These are phyloP conservation scores for Catharus fuscescens DNA, from an alignment of 2,113 vertebrate genomes.

Conservation along the genomic window DNA sequence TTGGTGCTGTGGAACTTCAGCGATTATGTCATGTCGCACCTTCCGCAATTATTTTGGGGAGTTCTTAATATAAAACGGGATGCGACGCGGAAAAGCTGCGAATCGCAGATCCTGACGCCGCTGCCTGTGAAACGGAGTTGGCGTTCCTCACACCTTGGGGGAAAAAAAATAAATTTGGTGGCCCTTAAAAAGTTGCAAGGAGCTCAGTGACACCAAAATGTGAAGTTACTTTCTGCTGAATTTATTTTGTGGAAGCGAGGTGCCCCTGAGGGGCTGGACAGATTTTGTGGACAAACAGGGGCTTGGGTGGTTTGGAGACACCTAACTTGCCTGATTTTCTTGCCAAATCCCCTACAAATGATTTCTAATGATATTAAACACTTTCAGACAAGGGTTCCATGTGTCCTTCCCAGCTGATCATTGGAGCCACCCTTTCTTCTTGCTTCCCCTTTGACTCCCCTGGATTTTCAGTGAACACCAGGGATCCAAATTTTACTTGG, in stretches of 20 bases:
- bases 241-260: not conserved
- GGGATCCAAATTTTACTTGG: not conserved
- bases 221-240: not conserved
- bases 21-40: not conserved
- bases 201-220: not conserved
- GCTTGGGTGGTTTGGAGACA: not conserved
- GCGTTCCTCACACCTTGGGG: not conserved
- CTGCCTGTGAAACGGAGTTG: not conserved
- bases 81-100: not conserved
- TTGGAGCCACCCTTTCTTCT: not conserved
- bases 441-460: not conserved
- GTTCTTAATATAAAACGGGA: not conserved
- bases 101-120: not conserved
- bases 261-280: fast-evolving
- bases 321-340: not conserved
- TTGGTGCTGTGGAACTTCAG: not conserved
- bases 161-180: not conserved
- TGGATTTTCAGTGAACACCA: not conserved
- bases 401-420: fast-evolving
- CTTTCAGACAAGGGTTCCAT: not conserved
- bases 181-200: not conserved
- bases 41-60: not conserved
- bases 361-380: not conserved
- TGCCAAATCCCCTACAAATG: no score
- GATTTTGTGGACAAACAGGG: not conserved